These are phyloP conservation scores for Bombus difficillimus DNA, from an alignment of 1,140 invertebrate genomes.

Conservation along the genomic window DNA sequence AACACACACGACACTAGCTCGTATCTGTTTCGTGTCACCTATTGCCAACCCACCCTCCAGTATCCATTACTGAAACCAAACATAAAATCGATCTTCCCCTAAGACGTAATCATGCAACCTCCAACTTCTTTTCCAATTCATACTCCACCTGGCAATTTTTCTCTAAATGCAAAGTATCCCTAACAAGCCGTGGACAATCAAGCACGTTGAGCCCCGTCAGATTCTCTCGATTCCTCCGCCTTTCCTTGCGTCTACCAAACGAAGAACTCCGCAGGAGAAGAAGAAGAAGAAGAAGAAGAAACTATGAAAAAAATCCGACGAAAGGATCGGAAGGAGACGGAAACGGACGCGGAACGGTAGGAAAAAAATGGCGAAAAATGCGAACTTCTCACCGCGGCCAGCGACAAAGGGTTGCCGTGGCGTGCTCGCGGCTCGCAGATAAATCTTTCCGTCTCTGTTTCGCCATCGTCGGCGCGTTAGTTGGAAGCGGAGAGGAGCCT, in stretches of 20 bases:
- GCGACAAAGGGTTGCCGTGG: constrained; percentile 78
- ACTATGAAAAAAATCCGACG: constrained; percentile 57
- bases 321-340: constrained; percentile 24
- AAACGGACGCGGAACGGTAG: constrained; percentile 39
- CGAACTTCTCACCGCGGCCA: constrained; percentile 80
- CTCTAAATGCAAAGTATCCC: not conserved
- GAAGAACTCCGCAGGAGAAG: not conserved
- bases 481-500: constrained; percentile 32
- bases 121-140: not conserved
- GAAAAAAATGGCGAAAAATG: constrained; percentile 82
- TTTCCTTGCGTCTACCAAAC: not conserved
- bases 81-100: not conserved
- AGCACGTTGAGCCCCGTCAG: not conserved
- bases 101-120: not conserved
- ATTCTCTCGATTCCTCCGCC: not conserved
- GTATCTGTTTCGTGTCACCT: not conserved
- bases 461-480: constrained; percentile 33
- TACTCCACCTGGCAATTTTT: not conserved
- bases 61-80: not conserved
- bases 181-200: not conserved
- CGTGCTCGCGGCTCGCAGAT: constrained; percentile 70
- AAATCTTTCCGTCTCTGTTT: constrained; percentile 76
- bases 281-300: too few species aligned
- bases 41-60: not conserved
- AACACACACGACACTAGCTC: too few species aligned